Evolutionary conservation across 2,113 vertebrate species (phyloP).

Genomic region (Psilopogon haemacephalus): DNA sequence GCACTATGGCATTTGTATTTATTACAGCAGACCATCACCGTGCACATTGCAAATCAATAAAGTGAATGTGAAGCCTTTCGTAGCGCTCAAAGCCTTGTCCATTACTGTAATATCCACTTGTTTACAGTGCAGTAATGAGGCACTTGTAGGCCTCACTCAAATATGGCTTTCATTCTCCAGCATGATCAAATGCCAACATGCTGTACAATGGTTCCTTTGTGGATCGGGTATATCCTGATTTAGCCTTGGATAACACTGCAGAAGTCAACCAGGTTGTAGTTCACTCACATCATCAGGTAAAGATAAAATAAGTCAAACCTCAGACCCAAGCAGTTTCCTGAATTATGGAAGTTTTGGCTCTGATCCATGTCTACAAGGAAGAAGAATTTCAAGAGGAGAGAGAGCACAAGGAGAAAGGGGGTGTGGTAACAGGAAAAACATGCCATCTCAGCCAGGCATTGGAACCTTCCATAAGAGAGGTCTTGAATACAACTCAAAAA

Average conservation of each 20-base stretch:
- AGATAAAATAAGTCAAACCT: constrained; percentile 38
- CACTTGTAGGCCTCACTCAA: constrained; percentile 53
- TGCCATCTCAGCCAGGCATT: background rate
- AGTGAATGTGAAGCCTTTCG: constrained; percentile 13
- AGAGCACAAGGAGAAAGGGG: background rate
- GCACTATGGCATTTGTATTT: constrained; percentile 48
- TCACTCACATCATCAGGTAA: constrained; percentile 43
- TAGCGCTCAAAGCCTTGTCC: constrained; percentile 55
- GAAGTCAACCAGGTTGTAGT: constrained; percentile 22
- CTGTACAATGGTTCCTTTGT: constrained; percentile 54
- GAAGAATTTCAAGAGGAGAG: constrained; percentile 7
- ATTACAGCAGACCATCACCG: constrained; percentile 60
- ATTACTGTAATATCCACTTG: constrained; percentile 46
- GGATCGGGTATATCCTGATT: background rate
- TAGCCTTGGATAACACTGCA: background rate
- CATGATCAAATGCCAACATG: constrained; percentile 46
- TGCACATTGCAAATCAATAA: constrained; percentile 63
- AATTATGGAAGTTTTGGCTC: constrained; percentile 18
- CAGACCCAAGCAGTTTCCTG: background rate
- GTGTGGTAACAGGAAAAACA: background rate
- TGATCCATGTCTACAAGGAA: background rate
- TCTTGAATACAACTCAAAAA: background rate
- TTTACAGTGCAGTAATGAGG: constrained; percentile 66
- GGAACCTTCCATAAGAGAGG: background rate
- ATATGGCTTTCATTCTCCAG: constrained; percentile 61